Evolutionary conservation across 2,888 invertebrate genomes (phyloP).

Genomic region (Bugulina stolonifera): DNA sequence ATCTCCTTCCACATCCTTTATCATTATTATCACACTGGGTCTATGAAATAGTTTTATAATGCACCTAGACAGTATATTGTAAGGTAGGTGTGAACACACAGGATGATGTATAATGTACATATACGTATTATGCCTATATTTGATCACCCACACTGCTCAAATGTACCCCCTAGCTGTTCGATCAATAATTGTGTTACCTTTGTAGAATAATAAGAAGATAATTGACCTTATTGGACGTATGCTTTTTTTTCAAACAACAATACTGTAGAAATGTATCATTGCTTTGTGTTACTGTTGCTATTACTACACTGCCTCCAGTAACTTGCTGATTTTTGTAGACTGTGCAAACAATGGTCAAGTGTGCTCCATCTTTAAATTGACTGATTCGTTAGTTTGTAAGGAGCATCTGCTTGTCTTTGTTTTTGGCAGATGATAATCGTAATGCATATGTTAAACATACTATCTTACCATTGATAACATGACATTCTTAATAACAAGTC

Average conservation of each 20-base stretch:
- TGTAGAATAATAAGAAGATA: no score
- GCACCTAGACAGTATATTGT: no score
- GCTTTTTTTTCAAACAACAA: no score
- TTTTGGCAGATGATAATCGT: neutral
- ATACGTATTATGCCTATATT: no score
- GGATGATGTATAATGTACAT: no score
- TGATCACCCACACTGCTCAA: no score
- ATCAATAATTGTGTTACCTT: neutral
- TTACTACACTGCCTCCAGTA: neutral
- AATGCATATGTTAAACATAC: neutral
- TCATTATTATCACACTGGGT: no score
- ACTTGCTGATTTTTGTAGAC: neutral
- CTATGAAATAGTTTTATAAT: no score
- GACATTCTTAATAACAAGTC: neutral
- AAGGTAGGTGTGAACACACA: no score
- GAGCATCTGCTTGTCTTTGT: neutral
- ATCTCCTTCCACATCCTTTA: no score
- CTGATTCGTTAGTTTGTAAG: neutral
- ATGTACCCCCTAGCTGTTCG: neutral
- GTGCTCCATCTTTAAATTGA: neutral
- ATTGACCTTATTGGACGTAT: no score
- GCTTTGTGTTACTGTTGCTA: no score
- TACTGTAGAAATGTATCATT: neutral
- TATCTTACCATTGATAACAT: neutral
- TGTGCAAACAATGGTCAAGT: neutral